These are phyloP conservation scores for Drosophila parvula DNA, from an alignment of 1,140 invertebrate species.

Conservation along the genomic window DNA sequence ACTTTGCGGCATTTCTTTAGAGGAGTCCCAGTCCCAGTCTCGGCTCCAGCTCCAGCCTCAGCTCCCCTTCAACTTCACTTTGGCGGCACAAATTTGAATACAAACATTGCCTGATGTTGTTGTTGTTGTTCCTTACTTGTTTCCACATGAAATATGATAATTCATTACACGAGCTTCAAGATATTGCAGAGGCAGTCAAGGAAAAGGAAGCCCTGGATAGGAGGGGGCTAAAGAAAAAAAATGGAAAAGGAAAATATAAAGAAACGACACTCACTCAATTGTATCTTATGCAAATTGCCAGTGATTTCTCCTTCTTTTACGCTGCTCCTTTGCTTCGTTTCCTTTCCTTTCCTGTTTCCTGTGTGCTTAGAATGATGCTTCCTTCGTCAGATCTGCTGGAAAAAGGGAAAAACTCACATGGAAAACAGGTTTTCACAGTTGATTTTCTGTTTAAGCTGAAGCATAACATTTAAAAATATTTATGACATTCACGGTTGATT, in stretches of 20 bases:
- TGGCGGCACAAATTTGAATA: constrained; percentile 62
- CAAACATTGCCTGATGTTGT: constrained; percentile 50
- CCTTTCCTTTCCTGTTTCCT: constrained; percentile 43
- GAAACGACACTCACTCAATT: constrained; percentile 79
- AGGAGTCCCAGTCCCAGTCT: constrained; percentile 9
- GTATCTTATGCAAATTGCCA: constrained; percentile 83
- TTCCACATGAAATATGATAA: constrained; percentile 82
- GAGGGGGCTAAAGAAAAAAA: constrained; percentile 2
- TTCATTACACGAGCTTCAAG: constrained; percentile 75
- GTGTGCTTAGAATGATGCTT: constrained; percentile 51
- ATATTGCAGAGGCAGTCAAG: constrained; percentile 30
- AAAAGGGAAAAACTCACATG: constrained; percentile 35
- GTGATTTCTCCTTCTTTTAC: constrained; percentile 78
- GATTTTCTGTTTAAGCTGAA: constrained; percentile 30
- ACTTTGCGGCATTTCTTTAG: constrained; percentile 77
- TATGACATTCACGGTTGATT: constrained; percentile 43
- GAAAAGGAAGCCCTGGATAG: constrained; percentile 57
- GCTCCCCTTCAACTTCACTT: constrained; percentile 39
- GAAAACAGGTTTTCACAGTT: constrained; percentile 29
- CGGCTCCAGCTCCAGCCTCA: not conserved
- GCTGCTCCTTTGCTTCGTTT: constrained; percentile 49
- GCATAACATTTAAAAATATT: constrained; percentile 47
- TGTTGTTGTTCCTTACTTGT: constrained; percentile 36
- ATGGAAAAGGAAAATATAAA: constrained; percentile 45
- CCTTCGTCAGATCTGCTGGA: constrained; percentile 8